Conservation (phyloP, 2,797 vertebrate species). For the Tapirus indicus region DNA sequence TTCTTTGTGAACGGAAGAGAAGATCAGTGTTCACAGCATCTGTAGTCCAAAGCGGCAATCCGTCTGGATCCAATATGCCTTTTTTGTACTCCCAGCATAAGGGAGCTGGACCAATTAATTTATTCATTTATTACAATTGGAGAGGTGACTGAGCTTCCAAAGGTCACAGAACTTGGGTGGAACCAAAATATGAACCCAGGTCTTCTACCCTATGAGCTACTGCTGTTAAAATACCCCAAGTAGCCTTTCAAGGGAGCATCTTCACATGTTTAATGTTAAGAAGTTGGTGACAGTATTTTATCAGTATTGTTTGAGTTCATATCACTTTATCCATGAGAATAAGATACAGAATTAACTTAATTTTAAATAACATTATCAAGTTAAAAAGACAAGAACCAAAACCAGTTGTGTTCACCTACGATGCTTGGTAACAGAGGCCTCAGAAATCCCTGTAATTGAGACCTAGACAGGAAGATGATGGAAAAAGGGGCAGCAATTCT, state of each 20-base stretch:
- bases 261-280: not conserved
- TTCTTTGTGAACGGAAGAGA: not conserved
- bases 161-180: too few species aligned
- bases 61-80: not conserved
- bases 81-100: not conserved
- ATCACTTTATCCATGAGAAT: not conserved
- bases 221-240: not conserved
- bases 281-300: not conserved
- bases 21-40: not conserved
- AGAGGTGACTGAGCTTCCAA: not conserved
- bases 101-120: not conserved
- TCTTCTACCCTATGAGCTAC: not conserved
- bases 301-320: not conserved
- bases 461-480: not conserved
- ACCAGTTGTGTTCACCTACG: not conserved
- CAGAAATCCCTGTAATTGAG: not conserved
- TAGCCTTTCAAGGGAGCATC: not conserved
- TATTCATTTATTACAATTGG: not conserved
- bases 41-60: not conserved
- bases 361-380: slow-evolving; percentile 21
- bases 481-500: not conserved
- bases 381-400: not conserved
- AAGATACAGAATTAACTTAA: not conserved
- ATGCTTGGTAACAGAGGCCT: not conserved
- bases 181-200: not conserved